Evolutionary conservation across 2,113 vertebrate genomes (phyloP), one percentile per base, ranked within the genome.

Genomic region (Uria aalge): DNA sequence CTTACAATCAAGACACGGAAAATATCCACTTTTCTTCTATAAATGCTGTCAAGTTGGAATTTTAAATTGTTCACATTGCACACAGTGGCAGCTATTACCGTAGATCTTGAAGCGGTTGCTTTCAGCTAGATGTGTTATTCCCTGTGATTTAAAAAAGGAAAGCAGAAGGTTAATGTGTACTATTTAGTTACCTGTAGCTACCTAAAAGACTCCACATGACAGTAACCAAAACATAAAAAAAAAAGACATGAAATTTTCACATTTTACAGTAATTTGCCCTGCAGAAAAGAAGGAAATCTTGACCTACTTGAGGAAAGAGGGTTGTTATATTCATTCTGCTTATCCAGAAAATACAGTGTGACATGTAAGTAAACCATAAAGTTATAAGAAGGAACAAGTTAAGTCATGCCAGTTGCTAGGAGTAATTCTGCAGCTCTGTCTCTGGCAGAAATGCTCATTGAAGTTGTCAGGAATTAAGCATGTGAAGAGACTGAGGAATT

Each of bases 341-440:
- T 95, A 89, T 41, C 60, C 91, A 87, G 69, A 81, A 92, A 94
- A 96, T 60, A 64, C 57, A 94, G 73, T 82, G 41, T 97, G 97
- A 95, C 94, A 66, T 89, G 38, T 73, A 56, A 95, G 86, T 85
- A 96, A 95, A 69, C 72, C 80, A 95, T 91, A 50, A 60, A 85
- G 73, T 94, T 87, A 66, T 50, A 79, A 87, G 92, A 94, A 94
- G 78, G 66, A 97, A 96, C 96, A 97, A 96, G 96, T 95, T 94
- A 96, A 93, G 94, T 97, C 97, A 92, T 87, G 94, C 94, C 90
- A 67, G 91, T 96, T 92, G 88, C 95, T 96, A 95, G 83, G 80
- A 92, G 63, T 60, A 96, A 94, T 93, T 93, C 91, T 48, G 9
- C 85, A 76, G 92, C 79, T 92, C 82, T 80, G 41, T 92, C 63